These are phyloP conservation scores for Pemphigus obesinymphae DNA, from an alignment of 1,140 invertebrate genomes.

Conservation along the genomic window DNA sequence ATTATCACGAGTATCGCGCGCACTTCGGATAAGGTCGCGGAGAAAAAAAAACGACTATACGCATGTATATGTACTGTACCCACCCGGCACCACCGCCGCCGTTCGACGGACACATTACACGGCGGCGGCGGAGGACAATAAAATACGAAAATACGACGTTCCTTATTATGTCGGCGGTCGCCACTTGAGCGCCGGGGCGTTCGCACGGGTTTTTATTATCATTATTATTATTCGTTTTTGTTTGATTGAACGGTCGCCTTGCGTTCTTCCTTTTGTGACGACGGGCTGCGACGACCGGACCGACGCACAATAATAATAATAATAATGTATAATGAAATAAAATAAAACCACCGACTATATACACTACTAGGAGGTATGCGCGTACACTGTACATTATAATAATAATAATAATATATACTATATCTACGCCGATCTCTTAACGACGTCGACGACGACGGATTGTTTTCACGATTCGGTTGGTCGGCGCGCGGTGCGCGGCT, in stretches of 20 bases:
- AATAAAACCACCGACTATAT: background rate
- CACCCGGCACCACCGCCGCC: background rate
- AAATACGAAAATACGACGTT: slow-evolving; percentile 17
- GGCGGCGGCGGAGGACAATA: background rate
- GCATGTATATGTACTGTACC: background rate
- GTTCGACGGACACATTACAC: background rate
- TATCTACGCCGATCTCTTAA: slow-evolving; percentile 26
- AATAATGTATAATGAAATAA: slow-evolving; percentile 3
- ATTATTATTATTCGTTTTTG: slow-evolving; percentile 14
- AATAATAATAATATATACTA: too few relatives aligned
- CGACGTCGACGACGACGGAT: background rate
- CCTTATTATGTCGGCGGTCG: background rate
- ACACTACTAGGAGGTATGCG: background rate
- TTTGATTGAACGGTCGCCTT: slow-evolving; percentile 20
- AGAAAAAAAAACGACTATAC: background rate
- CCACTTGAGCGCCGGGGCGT: slow-evolving; percentile 20
- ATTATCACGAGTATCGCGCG: background rate
- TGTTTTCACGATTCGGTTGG: slow-evolving; percentile 18
- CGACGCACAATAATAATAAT: slow-evolving; percentile 2
- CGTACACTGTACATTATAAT: too few relatives aligned
- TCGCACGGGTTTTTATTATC: slow-evolving; percentile 24
- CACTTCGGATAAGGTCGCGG: background rate
- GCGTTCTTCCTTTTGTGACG: slow-evolving; percentile 15
- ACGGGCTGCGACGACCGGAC: slow-evolving; percentile 2
- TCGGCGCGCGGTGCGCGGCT: background rate